Percentiles rank a stretch among this genome's conserved stretches.
These are phyloP conservation scores for Heterotilapia buettikoferi DNA, from an alignment of 2,113 vertebrate genomes.

Conservation along the genomic window DNA sequence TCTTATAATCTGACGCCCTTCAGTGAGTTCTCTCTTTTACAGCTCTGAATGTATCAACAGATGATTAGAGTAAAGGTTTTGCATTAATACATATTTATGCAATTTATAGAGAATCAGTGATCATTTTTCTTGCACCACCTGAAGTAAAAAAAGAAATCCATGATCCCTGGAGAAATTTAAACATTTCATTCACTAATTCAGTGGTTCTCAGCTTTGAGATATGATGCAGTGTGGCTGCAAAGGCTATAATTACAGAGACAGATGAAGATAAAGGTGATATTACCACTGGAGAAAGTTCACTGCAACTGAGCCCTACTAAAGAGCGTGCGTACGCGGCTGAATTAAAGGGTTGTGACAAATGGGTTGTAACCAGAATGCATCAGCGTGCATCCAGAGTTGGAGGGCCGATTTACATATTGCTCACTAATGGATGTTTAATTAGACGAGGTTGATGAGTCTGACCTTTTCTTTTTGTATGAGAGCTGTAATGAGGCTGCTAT, in stretches of 20 bases:
- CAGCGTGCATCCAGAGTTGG: neutral
- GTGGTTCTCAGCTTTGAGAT: neutral
- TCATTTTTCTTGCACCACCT: neutral
- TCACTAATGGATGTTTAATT: slow-evolving; percentile 54
- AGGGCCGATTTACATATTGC: slow-evolving; percentile 33
- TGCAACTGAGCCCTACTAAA: neutral
- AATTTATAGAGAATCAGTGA: neutral
- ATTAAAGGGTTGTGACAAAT: slow-evolving; percentile 28
- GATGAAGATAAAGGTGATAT: slow-evolving; percentile 46
- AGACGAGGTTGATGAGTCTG: slow-evolving; percentile 27
- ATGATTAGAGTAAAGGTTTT: neutral
- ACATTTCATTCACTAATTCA: slow-evolving; percentile 19
- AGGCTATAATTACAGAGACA: slow-evolving; percentile 41
- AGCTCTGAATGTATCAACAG: neutral
- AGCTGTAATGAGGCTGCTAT: neutral
- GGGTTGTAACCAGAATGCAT: neutral
- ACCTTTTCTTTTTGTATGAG: slow-evolving; percentile 28
- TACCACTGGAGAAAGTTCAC: slow-evolving; percentile 12
- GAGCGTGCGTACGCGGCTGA: neutral
- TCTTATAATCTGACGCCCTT: neutral
- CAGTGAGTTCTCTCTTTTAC: neutral
- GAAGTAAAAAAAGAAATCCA: neutral
- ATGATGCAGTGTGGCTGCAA: neutral
- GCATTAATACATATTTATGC: neutral
- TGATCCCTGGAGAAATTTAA: neutral